Base-by-base conservation (phyloP, 2,113 vertebrate genomes). In the Prochilodus magdalenae region DNA sequence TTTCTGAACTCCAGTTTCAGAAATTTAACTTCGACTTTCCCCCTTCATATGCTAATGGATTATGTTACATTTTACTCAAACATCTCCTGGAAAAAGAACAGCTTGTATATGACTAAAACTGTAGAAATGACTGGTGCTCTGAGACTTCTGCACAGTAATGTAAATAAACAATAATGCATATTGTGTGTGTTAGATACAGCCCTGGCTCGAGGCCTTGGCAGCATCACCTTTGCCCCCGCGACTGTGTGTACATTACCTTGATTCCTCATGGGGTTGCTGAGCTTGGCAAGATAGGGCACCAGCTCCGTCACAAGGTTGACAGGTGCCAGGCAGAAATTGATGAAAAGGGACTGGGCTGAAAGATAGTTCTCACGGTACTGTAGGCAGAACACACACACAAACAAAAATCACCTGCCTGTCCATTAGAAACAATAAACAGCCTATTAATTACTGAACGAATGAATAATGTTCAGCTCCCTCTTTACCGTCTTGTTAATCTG, bases 361-460 rank as follows among this genome's bases (percentile, higher is more conserved):
- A 91, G 83, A 83, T 96, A 95, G 84, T 99, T 99, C 88, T 98
- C 96, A n/a, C 90, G 92, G 88, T 97, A 94, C 98, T 98, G 79
- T 60, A 82, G 49, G 26, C 22, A 74, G 70, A 55, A 13, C 51
- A 83, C 62, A 77, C 30, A 74, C 47, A 36, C n/a, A 73, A 5
- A 36, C n/a, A 73, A 5, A 79, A 14, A 24, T 30, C 24, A 57
- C 4, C 5, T 22, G n/a, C n/a, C 14, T 62, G 16, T 14, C 4
- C 22, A 44, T 24, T 29, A 30, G 63, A 70, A 12, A 44, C 33
- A 16, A 70, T 24, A 44, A 70, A 12, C 36, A 70, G 20, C 10
- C 33, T 16, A 5, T 22, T n/a, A 8, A 53, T 26, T 40, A n/a
- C 24, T 16, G n/a, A n/a, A 6, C n/a, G 22, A 26, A 63, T 2